These are phyloP conservation scores for Himalopsyche japonica DNA, from an alignment of 2,888 invertebrate genomes.

Conservation along the genomic window DNA sequence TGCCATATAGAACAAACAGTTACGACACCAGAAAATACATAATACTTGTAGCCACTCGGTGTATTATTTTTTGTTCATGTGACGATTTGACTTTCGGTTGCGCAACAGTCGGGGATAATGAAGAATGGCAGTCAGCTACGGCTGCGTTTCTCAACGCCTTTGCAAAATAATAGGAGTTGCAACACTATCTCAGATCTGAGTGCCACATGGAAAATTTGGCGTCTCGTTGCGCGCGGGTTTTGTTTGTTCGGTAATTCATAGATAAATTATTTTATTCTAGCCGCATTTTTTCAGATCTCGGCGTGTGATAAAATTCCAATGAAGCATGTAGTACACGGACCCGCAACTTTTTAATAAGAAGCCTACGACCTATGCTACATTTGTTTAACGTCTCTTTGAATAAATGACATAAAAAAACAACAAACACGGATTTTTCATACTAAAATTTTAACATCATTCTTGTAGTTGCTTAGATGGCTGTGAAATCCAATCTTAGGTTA, in stretches of 20 bases:
- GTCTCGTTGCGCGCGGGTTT: neutral
- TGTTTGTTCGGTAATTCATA: neutral
- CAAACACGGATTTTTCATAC: too few species aligned
- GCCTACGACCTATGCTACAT: too few species aligned
- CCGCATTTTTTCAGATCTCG: too few species aligned
- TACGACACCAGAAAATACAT: neutral
- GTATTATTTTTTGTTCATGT: neutral
- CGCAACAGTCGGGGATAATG: neutral
- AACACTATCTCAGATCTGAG: neutral
- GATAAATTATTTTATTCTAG: neutral
- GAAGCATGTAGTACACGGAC: too few species aligned
- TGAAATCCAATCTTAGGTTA: too few species aligned
- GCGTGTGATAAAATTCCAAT: too few species aligned
- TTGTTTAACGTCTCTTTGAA: too few species aligned
- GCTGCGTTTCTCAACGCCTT: neutral
- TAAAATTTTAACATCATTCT: too few species aligned
- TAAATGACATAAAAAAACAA: too few species aligned
- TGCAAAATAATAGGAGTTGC: neutral
- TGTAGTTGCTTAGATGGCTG: too few species aligned
- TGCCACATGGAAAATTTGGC: neutral
- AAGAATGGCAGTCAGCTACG: neutral
- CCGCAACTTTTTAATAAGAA: too few species aligned
- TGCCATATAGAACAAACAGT: neutral
- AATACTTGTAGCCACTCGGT: neutral
- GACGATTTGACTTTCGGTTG: neutral